Evolutionary conservation across 2,113 vertebrate genomes (phyloP).

Genomic region (Actenoides lindsayi): DNA sequence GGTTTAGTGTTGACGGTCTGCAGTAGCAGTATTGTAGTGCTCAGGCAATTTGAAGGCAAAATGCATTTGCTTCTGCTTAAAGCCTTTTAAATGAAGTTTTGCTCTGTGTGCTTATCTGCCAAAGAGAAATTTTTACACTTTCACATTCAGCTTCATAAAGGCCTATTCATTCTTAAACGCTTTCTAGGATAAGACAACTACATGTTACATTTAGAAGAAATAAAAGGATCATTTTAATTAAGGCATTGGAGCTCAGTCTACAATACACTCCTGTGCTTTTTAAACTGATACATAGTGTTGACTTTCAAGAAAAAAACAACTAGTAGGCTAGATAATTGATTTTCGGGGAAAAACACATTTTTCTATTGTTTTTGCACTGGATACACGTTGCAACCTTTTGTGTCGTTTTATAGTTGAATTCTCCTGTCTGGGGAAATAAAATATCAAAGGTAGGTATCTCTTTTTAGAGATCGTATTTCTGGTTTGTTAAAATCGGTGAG

Average conservation of each 20-base stretch:
- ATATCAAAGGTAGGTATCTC: background rate
- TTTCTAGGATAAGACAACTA: background rate
- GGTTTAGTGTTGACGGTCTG: background rate
- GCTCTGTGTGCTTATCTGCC: background rate
- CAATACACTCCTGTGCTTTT: background rate
- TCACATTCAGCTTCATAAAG: background rate
- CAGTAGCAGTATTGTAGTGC: background rate
- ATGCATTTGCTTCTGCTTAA: background rate
- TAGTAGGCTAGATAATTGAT: background rate
- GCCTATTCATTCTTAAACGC: background rate
- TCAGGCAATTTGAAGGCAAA: background rate
- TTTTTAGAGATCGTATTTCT: background rate
- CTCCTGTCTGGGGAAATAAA: background rate
- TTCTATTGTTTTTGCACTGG: background rate
- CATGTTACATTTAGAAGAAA: background rate
- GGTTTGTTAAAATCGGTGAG: background rate
- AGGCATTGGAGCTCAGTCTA: background rate
- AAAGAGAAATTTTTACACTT: background rate
- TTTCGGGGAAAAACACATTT: background rate
- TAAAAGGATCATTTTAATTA: background rate
- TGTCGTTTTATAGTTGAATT: background rate
- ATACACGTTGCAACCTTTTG: background rate
- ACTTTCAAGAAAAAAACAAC: background rate
- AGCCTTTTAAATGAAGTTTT: background rate
- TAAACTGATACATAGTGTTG: background rate